A percentile compares a stretch with the other conserved stretches of the same genome.
phyloP scores from a whole-genome alignment of 2,797 vertebrate genomes.

The Pteropus rufus region DNA sequence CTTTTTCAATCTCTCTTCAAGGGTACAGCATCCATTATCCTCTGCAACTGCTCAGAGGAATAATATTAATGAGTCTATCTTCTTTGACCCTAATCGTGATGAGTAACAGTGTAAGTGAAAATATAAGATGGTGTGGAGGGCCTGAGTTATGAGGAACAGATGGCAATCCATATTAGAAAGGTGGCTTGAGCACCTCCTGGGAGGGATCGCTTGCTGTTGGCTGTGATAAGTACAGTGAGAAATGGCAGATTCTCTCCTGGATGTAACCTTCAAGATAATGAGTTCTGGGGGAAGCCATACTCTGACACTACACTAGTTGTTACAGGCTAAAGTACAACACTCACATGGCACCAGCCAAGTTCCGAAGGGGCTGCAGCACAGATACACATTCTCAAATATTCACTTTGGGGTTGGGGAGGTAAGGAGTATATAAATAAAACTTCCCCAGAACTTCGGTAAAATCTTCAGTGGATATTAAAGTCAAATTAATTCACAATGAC shows the following conservation, averaged over 20 bases:
- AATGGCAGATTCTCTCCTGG: constrained; percentile 38
- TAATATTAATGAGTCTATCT: constrained; percentile 62
- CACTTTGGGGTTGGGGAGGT: background rate
- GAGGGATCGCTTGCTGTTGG: background rate
- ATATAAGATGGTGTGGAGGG: constrained; percentile 68
- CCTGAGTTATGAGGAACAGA: constrained; percentile 71
- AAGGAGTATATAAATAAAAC: background rate
- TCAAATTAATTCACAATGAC: background rate
- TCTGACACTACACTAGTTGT: background rate
- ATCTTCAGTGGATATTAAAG: background rate
- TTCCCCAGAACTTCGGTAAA: background rate
- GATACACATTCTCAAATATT: background rate
- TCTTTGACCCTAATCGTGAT: constrained; percentile 56
- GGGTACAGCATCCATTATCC: constrained; percentile 71
- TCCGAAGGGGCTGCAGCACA: background rate
- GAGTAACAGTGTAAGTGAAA: constrained; percentile 68
- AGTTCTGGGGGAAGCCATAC: background rate
- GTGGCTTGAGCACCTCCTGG: constrained; percentile 38
- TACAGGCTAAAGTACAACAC: background rate
- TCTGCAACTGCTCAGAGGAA: constrained; percentile 59
- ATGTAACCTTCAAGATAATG: constrained; percentile 23
- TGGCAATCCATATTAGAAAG: constrained; percentile 66
- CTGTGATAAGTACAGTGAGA: background rate
- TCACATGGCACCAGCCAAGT: background rate
- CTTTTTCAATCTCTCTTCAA: constrained; percentile 47